Conservation (phyloP, 2,797 vertebrate species). For the Megaceryle alcyon region DNA sequence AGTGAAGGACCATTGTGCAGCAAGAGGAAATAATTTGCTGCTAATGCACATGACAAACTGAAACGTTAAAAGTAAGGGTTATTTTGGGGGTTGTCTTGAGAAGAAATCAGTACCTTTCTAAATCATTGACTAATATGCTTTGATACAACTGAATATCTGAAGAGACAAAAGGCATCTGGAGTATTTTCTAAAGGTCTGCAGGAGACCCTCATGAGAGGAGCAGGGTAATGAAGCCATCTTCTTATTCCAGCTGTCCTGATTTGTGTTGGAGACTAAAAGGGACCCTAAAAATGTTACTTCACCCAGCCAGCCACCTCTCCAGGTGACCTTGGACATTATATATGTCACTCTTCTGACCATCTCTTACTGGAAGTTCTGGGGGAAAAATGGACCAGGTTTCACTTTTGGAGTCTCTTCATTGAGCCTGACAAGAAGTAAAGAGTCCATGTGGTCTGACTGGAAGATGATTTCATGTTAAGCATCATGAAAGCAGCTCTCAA, state of each 20-base stretch:
- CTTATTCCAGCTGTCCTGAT: neutral
- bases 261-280: neutral
- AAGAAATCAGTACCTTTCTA: neutral
- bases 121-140: neutral
- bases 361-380: neutral
- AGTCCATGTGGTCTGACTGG: neutral
- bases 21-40: slow-evolving; percentile 23
- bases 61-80: slow-evolving; percentile 7
- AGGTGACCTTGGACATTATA: neutral
- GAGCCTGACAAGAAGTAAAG: neutral
- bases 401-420: neutral
- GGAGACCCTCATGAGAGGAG: neutral
- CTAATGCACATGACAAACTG: neutral
- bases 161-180: neutral
- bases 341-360: neutral
- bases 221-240: neutral
- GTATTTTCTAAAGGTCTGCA: neutral
- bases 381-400: neutral
- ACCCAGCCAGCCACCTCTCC: neutral
- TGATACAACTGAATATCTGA: neutral
- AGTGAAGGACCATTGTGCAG: neutral
- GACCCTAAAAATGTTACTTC: neutral
- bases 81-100: neutral
- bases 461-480: neutral
- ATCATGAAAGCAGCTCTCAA: neutral